Percentiles rank a stretch among this genome's conserved stretches.
Conservation (phyloP, 2,113 vertebrate species). For the Delphinapterus leucas region DNA sequence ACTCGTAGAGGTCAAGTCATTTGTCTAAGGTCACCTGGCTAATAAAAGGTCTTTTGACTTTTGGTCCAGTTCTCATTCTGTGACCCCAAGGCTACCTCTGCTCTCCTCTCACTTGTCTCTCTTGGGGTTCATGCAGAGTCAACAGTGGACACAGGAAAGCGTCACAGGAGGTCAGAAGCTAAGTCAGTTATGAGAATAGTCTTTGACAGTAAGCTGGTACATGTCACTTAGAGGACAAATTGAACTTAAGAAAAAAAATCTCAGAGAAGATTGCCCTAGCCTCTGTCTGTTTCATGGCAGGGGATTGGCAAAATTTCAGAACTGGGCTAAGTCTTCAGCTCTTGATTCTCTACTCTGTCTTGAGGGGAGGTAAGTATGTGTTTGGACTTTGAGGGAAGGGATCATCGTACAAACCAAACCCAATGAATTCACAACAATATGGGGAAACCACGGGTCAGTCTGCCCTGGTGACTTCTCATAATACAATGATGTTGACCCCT, state of each 20-base stretch:
- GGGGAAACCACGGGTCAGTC: too few species aligned
- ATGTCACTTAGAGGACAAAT: neutral
- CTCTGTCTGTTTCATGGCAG: neutral
- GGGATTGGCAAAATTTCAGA: neutral
- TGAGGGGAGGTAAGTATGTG: neutral
- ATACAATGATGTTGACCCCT: fast-evolving
- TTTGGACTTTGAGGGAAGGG: neutral
- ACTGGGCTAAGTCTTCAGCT: neutral
- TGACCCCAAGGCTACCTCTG: neutral
- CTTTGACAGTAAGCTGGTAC: neutral
- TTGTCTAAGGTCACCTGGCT: neutral
- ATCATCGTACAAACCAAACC: neutral
- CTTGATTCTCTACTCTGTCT: neutral
- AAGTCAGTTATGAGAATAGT: neutral
- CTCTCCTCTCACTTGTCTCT: neutral
- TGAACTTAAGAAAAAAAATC: neutral
- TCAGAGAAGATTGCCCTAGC: neutral
- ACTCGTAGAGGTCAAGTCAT: neutral
- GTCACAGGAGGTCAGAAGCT: neutral
- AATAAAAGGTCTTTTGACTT: neutral
- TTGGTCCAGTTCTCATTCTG: neutral
- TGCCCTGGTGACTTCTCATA: neutral
- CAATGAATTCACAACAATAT: neutral
- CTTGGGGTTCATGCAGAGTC: neutral
- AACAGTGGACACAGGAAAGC: neutral